Base-by-base conservation (phyloP, 2,797 vertebrate species). In the Galagoides demidoff region DNA sequence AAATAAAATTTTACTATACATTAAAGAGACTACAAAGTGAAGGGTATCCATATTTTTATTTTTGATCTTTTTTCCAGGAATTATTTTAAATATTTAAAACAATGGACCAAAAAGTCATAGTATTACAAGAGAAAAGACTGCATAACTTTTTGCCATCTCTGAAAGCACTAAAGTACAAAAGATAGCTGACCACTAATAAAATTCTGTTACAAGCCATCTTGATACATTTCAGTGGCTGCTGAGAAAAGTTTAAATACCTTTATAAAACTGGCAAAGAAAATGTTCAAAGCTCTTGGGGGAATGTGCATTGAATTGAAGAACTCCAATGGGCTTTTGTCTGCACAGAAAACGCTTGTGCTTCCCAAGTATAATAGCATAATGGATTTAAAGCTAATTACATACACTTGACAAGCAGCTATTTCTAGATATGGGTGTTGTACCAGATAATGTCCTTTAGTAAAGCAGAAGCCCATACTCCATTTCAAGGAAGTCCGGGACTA, bases 31-130 rank as follows among this genome's bases (percentile, higher is more conserved):
- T 76, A 31, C 37, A 49, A 81, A 89, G 29, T 78, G n/a, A 94
- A 13, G 9, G 17, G 34, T 74, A n/a, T 85, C 43, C 90, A 8
- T 29, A 59, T 85, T 87, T 84, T 93, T 94, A 89, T 88, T 88
- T 43, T 85, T 77, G 39, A 87, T 27, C 29, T 63, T 83, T 92
- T 77, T 90, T 57, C 29, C 45, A 70, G 7, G 39, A 17, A 29
- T 78, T 81, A 81, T 79, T 95, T 96, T 89, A 84, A 94, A 49
- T 79, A 16, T 74, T 81, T 64, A 39, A 76, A 95, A 43, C 23
- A 86, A 25, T 22, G 23, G 11, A 92, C 37, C 83, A n/a, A 85
- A 84, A 66, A 73, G 61, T 49, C 77, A 77, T 34, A 74, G 49
- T n/a, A 91, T 63, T 64, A 39, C 61, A 82, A 31, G 29, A 86